Evolutionary conservation across 2,888 invertebrate genomes (phyloP).

Genomic region (Lochmaea capreae): DNA sequence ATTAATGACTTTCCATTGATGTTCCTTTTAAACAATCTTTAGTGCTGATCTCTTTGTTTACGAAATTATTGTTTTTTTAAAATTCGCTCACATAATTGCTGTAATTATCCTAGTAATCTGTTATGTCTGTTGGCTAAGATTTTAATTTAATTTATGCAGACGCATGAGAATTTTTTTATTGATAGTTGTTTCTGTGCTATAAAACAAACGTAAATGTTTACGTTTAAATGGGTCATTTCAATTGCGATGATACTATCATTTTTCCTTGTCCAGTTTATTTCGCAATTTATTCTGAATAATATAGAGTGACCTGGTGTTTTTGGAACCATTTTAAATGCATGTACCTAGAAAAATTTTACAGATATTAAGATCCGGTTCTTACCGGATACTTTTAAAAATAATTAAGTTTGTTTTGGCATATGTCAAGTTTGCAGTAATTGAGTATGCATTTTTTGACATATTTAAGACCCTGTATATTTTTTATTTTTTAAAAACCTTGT

Average conservation of each 20-base stretch:
- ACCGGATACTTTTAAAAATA: no score
- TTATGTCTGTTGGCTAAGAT: background rate
- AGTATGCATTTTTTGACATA: no score
- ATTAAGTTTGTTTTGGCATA: no score
- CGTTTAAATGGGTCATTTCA: background rate
- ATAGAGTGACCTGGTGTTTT: no score
- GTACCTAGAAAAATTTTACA: no score
- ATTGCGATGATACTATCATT: background rate
- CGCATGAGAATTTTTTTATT: background rate
- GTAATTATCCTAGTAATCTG: conserved; percentile 14
- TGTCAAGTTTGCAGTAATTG: no score
- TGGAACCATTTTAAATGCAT: no score
- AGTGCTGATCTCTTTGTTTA: conserved; percentile 21
- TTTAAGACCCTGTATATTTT: no score
- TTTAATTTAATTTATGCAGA: background rate
- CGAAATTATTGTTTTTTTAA: conserved; percentile 30
- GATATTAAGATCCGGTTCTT: no score
- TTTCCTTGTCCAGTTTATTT: background rate
- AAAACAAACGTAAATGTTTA: background rate
- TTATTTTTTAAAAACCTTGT: no score
- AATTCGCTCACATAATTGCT: conserved; percentile 32
- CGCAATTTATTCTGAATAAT: no score
- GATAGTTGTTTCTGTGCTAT: background rate
- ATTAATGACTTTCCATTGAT: conserved; percentile 31
- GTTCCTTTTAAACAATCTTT: conserved; percentile 25